A percentile compares a stretch with the other conserved stretches of the same genome.
Conservation (phyloP, 2,888 invertebrate species). For the Limnephilus auricula region DNA sequence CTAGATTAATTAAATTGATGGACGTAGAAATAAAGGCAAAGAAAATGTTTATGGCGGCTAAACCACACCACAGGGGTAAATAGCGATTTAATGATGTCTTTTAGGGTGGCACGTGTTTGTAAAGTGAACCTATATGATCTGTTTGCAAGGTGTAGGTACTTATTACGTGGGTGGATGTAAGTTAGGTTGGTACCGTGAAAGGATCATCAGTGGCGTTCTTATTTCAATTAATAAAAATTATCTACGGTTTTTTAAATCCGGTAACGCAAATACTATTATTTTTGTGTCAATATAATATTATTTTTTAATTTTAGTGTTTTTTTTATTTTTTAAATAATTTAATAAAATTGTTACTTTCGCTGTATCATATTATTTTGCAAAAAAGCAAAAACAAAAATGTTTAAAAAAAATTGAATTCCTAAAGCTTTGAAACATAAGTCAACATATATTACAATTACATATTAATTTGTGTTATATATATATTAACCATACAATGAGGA, state of each 20-base stretch:
- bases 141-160: not conserved
- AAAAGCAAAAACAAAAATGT: no score
- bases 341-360: no score
- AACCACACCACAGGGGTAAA: not conserved
- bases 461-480: no score
- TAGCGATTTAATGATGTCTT: constrained; percentile 7
- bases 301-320: no score
- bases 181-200: not conserved
- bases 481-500: no score
- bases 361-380: no score
- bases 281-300: no score
- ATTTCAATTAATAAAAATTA: not conserved
- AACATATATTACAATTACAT: no score
- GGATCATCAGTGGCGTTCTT: not conserved
- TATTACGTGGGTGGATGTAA: not conserved
- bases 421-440: no score
- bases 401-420: no score
- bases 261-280: no score
- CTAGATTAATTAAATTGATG: not conserved
- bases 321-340: no score
- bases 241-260: not conserved
- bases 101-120: not conserved
- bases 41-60: constrained; percentile 29
- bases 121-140: not conserved
- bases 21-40: not conserved